Conservation (phyloP, 2,797 vertebrate species). For the Phalloptychus januarius region DNA sequence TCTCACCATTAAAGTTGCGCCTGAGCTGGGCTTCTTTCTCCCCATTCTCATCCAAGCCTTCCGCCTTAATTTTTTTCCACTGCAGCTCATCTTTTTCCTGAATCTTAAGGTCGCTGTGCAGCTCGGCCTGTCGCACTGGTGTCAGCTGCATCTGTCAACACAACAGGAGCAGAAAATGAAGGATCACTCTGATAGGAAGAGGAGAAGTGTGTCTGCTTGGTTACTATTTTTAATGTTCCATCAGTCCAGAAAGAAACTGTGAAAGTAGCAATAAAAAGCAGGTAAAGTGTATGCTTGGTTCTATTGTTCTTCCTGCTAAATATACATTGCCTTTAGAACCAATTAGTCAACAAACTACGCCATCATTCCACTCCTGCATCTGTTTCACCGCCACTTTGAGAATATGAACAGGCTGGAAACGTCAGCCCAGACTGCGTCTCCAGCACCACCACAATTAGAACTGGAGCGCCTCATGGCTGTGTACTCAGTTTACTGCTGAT, state of each 20-base stretch:
- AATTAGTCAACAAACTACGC: not conserved
- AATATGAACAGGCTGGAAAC: not conserved
- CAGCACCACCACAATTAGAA: not conserved
- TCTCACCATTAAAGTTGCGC: constrained; percentile 87
- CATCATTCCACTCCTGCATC: too few species aligned
- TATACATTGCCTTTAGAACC: not conserved
- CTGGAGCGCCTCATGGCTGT: not conserved
- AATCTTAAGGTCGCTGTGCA: constrained; percentile 95
- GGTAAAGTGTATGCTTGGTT: not conserved
- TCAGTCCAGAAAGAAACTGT: not conserved
- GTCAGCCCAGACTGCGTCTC: not conserved
- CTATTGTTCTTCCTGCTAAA: not conserved
- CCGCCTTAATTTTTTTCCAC: constrained; percentile 94
- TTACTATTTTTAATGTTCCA: not conserved
- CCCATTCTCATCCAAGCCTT: constrained; percentile 90
- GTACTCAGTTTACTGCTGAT: not conserved
- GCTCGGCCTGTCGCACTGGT: constrained; percentile 87
- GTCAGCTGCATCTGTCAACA: constrained; percentile 85
- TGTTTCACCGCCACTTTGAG: not conserved
- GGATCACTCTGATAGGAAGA: not conserved
- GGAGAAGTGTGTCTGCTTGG: not conserved
- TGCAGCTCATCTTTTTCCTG: constrained; percentile 95
- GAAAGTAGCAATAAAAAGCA: not conserved
- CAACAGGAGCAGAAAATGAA: not conserved
- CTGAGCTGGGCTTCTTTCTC: constrained; percentile 90